Evolutionary conservation across 1,140 invertebrate genomes (phyloP), one percentile per base, ranked within the genome.

Genomic region (Belonocnema kinseyi): DNA sequence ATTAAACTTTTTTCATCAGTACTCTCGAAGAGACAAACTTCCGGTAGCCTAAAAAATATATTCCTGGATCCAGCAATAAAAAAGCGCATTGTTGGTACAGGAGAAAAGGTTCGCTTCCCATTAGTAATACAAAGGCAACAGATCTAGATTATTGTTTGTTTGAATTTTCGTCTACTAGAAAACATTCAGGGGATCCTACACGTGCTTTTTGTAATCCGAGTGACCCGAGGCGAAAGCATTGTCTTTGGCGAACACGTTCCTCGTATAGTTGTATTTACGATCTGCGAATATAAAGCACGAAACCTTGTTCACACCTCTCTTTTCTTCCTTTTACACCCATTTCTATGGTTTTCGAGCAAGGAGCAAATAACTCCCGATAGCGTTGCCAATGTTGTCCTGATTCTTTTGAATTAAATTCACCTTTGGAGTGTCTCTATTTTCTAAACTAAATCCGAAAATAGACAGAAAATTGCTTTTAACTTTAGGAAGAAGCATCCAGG

Each of bases 311-410:
- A 14, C 61, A 66, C 61, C 14, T 12, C 56, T 12, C 10, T 10
- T 61, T 61, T 56, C 26, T 61, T 14, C 16, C 33, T 40, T 40
- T 66, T 16, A 40, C 61, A n/a, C 14, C 13, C 52, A 58, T 53
- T 58, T 58, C 53, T 12, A 40, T 14, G 53, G 46, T 74, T 56
- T 74, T 56, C 53, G 14, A 19, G 3, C 40, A 46, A 46, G 40
- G 40, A 14, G 72, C 52, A 74, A 74, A 74, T 74, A 74, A 74
- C 46, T 50, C 26, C 56, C 58, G 13, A 61, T 61, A 21, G 26
- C 11, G 33, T 71, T 71, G 21, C 46, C 17, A n/a, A 46, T 17
- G 17, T n/a, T 56, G 16, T 56, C 21, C 40, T 66, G 14, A 40
- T 40, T 66, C 21, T 33, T 21, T 33, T 33, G 16, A 0, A 14